Evolutionary conservation across 2,888 invertebrate genomes (phyloP), one percentile per base, ranked within the genome.

Genomic region (Eledona agricola): DNA sequence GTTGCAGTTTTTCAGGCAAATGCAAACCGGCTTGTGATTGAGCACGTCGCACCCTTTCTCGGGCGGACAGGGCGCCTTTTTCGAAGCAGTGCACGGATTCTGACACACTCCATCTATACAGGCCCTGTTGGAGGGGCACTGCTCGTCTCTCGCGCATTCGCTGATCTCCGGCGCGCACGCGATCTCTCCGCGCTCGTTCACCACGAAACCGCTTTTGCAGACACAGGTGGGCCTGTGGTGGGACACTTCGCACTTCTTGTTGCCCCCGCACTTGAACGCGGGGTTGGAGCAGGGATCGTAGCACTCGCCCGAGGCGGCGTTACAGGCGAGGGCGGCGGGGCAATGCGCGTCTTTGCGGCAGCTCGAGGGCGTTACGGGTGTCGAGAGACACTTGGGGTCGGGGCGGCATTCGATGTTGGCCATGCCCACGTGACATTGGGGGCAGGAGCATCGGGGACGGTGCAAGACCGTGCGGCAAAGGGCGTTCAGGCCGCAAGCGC

Each of bases 401-500:
- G 87, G 88, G 59, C 82, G 83, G 74, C 94, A 95, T 61, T 85
- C 84, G 20, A 86, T 82, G 57, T 87, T 84, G 17, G 94, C 92
- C 75, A 87, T 86, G 47, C 94, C 94, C 65, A 88, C 83, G 78
- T 91, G 88, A 75, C 93, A 94, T 74, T 89, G 89, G 38, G 92
- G 90, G 71, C 94, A 95, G 51, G 90, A 87, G 77, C 94, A 94
- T 69, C 89, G 86, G 31, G 93, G 89, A 70, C 88, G 85, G 79
- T 94, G 94, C 73, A 89, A 80, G 60, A 91, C 84, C 52, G 91
- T 88, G 70, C 87, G 87, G 77, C 95, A 95, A 58, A 93, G 82
- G 58, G 95, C 93, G 78, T 93, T 93, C 70, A 87, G 83, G 64
- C 94, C 94, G 77, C 95, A 95, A 64, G 88, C 90, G 69, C 89